Evolutionary conservation across 2,113 vertebrate genomes (phyloP), one percentile per base, ranked within the genome.

Genomic region (Ptyas mucosa): DNA sequence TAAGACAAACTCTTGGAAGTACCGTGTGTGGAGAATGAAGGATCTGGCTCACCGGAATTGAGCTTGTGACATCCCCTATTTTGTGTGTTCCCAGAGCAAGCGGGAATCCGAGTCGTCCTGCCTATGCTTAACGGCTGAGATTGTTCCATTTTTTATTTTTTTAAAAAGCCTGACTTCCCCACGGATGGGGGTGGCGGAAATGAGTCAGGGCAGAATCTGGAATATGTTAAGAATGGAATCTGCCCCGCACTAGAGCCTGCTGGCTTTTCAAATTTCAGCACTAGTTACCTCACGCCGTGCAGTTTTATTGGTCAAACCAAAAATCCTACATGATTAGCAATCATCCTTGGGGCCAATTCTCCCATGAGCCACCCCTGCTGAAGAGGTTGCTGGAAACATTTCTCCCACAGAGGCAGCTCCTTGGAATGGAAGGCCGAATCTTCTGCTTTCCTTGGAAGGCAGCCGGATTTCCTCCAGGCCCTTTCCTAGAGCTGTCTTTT

Each of bases 371-470:
- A 9, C 2, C 18, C 75, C 75, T 39, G 34, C 75, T 21, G 34
- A 81, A 81, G 75, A 81, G 75, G 34, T 43, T 43, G 75, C 34
- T 81, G 75, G 34, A 81, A 81, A 81, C 29, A 3, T 87, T 34
- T 8, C 23, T 34, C 29, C 55, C 3, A 2, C 12, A 34, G 43
- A n/a, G 54, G 14, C 55, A 23, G 52, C 39, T 89, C 64, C 34
- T 53, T 24, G 18, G 20, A 81, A 49, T 55, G 34, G 39, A 89
- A 61, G 54, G 61, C 57, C n/a, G 43, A 26, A 54, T 55, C 61
- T 46, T 85, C 24, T 89, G 92, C 69, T 92, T 89, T 39, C 26
- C 87, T 92, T 85, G 92, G 53, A 54, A 92, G 43, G 43, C 29
- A 85, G 69, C 69, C 53, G 15, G 54, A 21, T 92, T 89, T 89